Base-by-base conservation (phyloP, 2,888 invertebrate genomes). In the Polymixis lichenea region DNA sequence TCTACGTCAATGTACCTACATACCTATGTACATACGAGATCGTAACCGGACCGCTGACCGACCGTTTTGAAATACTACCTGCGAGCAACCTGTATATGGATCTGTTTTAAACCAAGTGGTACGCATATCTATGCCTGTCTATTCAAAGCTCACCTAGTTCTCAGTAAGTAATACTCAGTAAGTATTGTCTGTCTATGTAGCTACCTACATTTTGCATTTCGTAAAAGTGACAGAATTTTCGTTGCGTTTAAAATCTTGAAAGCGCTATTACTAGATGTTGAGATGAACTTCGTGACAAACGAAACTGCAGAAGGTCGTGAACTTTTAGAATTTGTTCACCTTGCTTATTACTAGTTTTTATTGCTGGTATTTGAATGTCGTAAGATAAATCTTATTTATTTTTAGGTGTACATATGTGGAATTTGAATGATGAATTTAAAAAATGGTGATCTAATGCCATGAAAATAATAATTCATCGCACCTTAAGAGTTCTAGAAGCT, bases 301-400 rank as follows among this genome's bases (percentile, higher is more conserved):
- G 84, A 86, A 90, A 90, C 89, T 88, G 77, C 82, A 89, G 87
- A 91, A 92, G 92, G 91, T 92, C 93, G 89, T 94, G 93, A 94
- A 93, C 94, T 94, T 94, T 93, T 91, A 87, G 86, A 89, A 89
- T 90, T 88, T 90, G 89, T 91, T 94, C 91, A 92, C 92, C 92
- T 94, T 93, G 92, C 87, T 74, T 81, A 85, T 75, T 89, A 81
- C 87, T 85, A 86, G 84, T 88, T 86, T 88, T 84, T 88, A 78
- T 87, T 81, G 71, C 80, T 69, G 15, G 69, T 71, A 85, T 86
- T 65, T 80, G 71, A 76, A 80, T 85, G 84, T 86, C 80, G 76
- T 86, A 80, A 80, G 70, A 51, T 61, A 73, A 70, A 62, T 43
- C 64, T 51, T 71, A 72, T 73, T 58, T 80, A 77, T 72, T 78